Percentiles rank a stretch among this genome's conserved stretches.
phyloP scores from a whole-genome alignment of 2,113 vertebrate genomes.

The Oncorhynchus masou region DNA sequence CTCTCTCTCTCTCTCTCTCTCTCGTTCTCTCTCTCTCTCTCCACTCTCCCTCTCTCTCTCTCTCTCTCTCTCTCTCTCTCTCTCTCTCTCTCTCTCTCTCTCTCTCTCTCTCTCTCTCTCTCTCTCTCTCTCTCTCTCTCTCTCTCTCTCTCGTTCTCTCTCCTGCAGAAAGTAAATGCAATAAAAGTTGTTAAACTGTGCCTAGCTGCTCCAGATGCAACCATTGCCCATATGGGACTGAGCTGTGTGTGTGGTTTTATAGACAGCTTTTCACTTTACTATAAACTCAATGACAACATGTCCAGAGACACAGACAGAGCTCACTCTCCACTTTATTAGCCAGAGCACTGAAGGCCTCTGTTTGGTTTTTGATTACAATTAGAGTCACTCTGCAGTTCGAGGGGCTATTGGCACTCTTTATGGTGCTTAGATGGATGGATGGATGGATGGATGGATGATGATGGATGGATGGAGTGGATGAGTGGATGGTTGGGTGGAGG shows the following conservation, averaged over 20 bases:
- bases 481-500: too few species aligned
- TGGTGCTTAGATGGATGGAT: too few species aligned
- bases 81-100: slow-evolving; percentile 6
- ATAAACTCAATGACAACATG: slow-evolving; percentile 45
- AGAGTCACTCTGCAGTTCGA: neutral
- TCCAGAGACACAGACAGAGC: slow-evolving; percentile 25
- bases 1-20: neutral
- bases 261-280: slow-evolving; percentile 35
- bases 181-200: slow-evolving; percentile 37
- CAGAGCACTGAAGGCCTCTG: slow-evolving; percentile 5
- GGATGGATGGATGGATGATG: too few species aligned
- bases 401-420: neutral
- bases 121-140: too few species aligned
- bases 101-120: neutral
- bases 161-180: slow-evolving; percentile 41
- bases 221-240: slow-evolving; percentile 21
- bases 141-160: slow-evolving; percentile 4
- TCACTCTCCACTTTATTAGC: slow-evolving; percentile 26
- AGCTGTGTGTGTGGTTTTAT: slow-evolving; percentile 42
- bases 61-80: neutral
- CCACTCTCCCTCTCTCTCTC: neutral
- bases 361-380: neutral
- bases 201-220: slow-evolving; percentile 27
- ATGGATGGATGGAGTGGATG: too few species aligned
- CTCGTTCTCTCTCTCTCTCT: too few species aligned